phyloP scores from a whole-genome alignment of 2,888 invertebrate genomes.

The Ennomos quercinarius region DNA sequence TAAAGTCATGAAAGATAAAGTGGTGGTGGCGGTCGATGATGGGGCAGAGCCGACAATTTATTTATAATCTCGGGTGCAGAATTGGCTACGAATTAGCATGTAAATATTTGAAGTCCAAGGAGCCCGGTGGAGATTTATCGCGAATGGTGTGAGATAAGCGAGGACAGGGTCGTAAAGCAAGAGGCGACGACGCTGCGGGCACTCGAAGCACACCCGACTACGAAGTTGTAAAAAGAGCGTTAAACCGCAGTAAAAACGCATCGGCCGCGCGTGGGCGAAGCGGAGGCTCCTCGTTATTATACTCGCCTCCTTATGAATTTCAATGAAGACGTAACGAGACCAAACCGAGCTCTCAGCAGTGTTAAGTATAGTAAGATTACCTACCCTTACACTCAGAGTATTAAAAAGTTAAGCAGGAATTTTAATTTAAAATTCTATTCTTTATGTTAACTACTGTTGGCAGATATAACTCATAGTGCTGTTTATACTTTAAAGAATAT shows the following conservation, averaged over 20 bases:
- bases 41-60: slow-evolving; percentile 75
- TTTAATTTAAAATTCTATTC: slow-evolving; percentile 23
- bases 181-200: slow-evolving; percentile 53
- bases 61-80: slow-evolving; percentile 83
- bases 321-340: slow-evolving; percentile 77
- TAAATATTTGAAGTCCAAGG: slow-evolving; percentile 85
- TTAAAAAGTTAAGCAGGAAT: slow-evolving; percentile 31
- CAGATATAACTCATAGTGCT: background rate
- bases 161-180: slow-evolving; percentile 78
- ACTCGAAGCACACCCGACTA: slow-evolving; percentile 75
- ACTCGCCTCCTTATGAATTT: slow-evolving; percentile 82
- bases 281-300: slow-evolving; percentile 72
- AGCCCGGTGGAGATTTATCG: slow-evolving; percentile 81
- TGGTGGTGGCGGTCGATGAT: slow-evolving; percentile 67
- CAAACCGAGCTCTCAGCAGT: slow-evolving; percentile 49
- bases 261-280: slow-evolving; percentile 51
- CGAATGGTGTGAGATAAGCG: slow-evolving; percentile 79
- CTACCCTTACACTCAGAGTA: slow-evolving; percentile 38
- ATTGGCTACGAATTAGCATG: slow-evolving; percentile 84
- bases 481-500: too few species aligned
- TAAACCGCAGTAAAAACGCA: slow-evolving; percentile 85
- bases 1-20: slow-evolving; percentile 80
- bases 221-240: slow-evolving; percentile 84
- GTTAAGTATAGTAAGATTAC: slow-evolving; percentile 53
- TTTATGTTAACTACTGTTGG: slow-evolving; percentile 15